Percentiles rank a stretch among this genome's conserved stretches.
Conservation (phyloP, 2,888 invertebrate species). For the Apotomis capreana region DNA sequence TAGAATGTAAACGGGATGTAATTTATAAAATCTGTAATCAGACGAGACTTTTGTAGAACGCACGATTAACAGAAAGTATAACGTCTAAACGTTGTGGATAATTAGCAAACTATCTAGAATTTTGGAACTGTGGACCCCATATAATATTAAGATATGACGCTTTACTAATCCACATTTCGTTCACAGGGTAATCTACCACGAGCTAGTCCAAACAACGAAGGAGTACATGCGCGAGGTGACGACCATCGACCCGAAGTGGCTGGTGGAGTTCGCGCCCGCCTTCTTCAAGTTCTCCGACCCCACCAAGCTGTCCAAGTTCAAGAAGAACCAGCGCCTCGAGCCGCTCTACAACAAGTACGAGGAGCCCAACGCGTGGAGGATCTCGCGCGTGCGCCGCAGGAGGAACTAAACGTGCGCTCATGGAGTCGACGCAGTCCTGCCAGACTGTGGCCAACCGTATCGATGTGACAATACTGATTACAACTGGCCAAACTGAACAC, state of each 20-base stretch:
- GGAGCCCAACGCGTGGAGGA: slow-evolving; percentile 99
- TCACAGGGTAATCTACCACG: slow-evolving; percentile 97
- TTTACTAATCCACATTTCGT: slow-evolving; percentile 19
- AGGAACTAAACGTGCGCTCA: slow-evolving; percentile 85
- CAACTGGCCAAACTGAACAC: too few relatives aligned
- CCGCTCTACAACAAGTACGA: slow-evolving; percentile 99
- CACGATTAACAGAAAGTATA: too few relatives aligned
- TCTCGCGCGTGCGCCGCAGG: slow-evolving; percentile 94
- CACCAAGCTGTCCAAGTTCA: slow-evolving; percentile 98
- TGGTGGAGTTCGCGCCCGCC: slow-evolving; percentile 99
- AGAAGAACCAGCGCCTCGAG: slow-evolving; percentile 99
- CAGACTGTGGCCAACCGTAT: too few relatives aligned
- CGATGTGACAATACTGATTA: too few relatives aligned
- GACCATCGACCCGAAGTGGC: slow-evolving; percentile 98
- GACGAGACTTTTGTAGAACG: too few relatives aligned
- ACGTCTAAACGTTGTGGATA: too few relatives aligned
- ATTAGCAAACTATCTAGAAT: too few relatives aligned
- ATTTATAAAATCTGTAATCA: too few relatives aligned
- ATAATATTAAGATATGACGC: too few relatives aligned
- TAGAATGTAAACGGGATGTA: too few relatives aligned
- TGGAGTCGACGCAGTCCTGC: too few relatives aligned
- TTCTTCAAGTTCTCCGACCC: slow-evolving; percentile 99
- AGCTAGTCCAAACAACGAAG: slow-evolving; percentile 98
- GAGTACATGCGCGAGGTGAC: slow-evolving; percentile 99
- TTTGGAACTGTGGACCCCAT: too few relatives aligned